Conservation (phyloP, 2,113 vertebrate species). For the Dasyprocta punctata region DNA sequence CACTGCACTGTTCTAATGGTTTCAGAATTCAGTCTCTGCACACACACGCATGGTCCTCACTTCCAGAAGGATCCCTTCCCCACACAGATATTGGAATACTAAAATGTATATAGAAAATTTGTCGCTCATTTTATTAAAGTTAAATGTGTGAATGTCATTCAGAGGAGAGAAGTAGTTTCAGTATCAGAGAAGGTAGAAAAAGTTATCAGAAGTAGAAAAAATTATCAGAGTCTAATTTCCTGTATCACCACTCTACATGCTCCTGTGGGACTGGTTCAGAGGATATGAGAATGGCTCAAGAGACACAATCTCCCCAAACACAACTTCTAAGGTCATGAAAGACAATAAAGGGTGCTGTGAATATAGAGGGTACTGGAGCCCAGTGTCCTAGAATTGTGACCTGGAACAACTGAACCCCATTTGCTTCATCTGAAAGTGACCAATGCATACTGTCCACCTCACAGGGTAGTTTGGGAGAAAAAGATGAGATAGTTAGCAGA, state of each 20-base stretch:
- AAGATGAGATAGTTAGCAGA: background rate
- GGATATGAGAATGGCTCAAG: accelerated
- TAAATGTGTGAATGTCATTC: background rate
- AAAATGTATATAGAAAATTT: background rate
- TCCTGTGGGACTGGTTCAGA: background rate
- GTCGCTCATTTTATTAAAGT: background rate
- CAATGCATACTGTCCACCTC: background rate
- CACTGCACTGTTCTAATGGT: accelerated
- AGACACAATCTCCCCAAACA: background rate
- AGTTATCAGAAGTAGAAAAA: background rate
- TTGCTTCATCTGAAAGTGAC: background rate
- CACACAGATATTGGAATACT: background rate
- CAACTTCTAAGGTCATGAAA: background rate
- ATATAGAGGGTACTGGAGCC: background rate
- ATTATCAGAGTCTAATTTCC: background rate
- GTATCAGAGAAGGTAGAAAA: background rate
- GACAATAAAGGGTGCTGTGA: accelerated
- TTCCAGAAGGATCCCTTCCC: background rate
- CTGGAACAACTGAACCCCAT: background rate
- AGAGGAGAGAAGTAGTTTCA: background rate
- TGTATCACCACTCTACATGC: accelerated
- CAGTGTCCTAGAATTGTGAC: background rate
- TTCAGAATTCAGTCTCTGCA: background rate
- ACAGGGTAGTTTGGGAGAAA: background rate
- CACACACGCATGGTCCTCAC: background rate